These are phyloP conservation scores for Chloroclysta siterata DNA, from an alignment of 2,888 invertebrate species.

Conservation along the genomic window DNA sequence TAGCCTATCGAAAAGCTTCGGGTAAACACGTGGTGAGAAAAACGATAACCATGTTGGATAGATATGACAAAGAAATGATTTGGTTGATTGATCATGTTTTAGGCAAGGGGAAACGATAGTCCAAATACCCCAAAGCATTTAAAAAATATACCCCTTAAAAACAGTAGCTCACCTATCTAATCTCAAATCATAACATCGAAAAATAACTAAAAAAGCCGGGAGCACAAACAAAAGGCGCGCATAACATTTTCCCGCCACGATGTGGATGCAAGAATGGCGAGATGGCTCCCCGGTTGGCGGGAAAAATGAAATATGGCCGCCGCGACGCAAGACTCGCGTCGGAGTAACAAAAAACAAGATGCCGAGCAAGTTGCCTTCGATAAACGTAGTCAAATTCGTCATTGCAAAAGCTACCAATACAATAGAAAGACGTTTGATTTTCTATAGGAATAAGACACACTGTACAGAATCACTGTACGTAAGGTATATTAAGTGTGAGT, in stretches of 20 bases:
- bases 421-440: too few relatives aligned
- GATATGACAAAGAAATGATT: too few relatives aligned
- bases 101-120: too few relatives aligned
- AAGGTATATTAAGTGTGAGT: too few relatives aligned
- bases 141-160: background rate
- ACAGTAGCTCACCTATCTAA: constrained; percentile 14
- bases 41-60: too few relatives aligned
- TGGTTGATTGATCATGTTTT: too few relatives aligned
- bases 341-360: constrained; percentile 15
- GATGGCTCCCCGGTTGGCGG: constrained; percentile 60
- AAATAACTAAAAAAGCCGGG: constrained; percentile 32
- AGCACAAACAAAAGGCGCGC: constrained; percentile 47
- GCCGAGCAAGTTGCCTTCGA: background rate
- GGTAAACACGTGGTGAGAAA: too few relatives aligned
- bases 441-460: too few relatives aligned
- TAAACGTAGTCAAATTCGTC: background rate
- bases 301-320: constrained; percentile 72
- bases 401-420: too few relatives aligned
- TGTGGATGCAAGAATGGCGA: constrained; percentile 61
- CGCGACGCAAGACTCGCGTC: constrained; percentile 51
- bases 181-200: constrained; percentile 24
- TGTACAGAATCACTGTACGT: too few relatives aligned
- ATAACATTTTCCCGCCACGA: constrained; percentile 52
- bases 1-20: too few relatives aligned
- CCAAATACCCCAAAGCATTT: background rate